Evolutionary conservation across 2,113 vertebrate species (phyloP).

Genomic region (Candoia aspera): DNA sequence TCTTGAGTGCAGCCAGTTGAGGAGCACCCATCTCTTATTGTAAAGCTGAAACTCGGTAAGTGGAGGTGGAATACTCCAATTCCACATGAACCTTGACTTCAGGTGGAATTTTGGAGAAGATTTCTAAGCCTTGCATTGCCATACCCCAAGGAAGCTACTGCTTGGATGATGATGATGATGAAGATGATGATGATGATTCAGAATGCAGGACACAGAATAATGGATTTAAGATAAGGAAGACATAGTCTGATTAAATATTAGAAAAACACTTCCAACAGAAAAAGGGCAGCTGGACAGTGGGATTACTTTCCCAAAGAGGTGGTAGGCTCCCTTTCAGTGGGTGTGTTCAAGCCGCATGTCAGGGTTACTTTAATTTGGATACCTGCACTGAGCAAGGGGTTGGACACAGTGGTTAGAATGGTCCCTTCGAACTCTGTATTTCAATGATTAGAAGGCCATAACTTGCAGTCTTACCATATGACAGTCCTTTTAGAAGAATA

Average conservation of each 20-base stretch:
- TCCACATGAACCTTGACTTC: background rate
- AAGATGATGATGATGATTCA: too few species aligned
- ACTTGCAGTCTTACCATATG: background rate
- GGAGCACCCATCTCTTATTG: background rate
- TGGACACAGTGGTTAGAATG: background rate
- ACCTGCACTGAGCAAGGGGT: background rate
- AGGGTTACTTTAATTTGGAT: background rate
- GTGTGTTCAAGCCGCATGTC: background rate
- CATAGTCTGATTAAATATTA: too few species aligned
- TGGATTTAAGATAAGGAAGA: too few species aligned
- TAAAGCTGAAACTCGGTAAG: background rate
- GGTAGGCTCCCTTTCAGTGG: background rate
- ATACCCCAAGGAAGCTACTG: background rate
- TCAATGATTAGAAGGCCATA: background rate
- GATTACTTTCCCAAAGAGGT: background rate
- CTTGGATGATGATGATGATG: too few species aligned
- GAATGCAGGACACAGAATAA: too few species aligned
- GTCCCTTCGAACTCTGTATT: background rate
- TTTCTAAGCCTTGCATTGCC: background rate
- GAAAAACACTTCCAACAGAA: too few species aligned
- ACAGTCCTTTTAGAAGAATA: background rate
- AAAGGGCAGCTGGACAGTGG: background rate
- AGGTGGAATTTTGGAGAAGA: background rate
- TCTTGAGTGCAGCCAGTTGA: background rate
- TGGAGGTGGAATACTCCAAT: background rate